Evolutionary conservation across 2,888 invertebrate genomes (phyloP).

Genomic region (Agonopterix subpropinquella): DNA sequence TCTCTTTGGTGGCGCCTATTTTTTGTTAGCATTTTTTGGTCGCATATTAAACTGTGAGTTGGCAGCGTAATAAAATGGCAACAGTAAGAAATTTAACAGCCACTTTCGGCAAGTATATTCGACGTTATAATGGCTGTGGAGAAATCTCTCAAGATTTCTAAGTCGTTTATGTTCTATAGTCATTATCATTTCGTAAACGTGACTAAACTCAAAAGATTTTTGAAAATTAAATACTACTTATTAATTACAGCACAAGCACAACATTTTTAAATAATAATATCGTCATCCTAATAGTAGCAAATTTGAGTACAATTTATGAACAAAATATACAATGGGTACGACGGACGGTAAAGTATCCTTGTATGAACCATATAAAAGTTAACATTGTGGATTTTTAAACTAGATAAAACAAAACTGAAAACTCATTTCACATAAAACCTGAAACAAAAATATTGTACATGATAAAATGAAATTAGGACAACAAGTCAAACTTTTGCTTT

Average conservation of each 20-base stretch:
- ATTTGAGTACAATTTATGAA: no score
- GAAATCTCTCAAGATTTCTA: constrained; percentile 13
- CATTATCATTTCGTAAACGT: no score
- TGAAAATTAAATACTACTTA: no score
- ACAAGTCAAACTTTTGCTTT: constrained; percentile 57
- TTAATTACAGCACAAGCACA: no score
- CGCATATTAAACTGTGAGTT: constrained; percentile 57
- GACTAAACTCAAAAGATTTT: no score
- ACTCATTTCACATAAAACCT: constrained; percentile 48
- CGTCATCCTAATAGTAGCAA: no score
- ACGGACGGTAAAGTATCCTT: no score
- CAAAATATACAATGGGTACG: no score
- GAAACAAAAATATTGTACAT: constrained; percentile 44
- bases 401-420: constrained; percentile 11
- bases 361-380: no score
- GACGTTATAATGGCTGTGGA: constrained; percentile 43
- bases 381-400: no score
- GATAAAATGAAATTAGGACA: constrained; percentile 60
- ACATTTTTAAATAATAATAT: no score
- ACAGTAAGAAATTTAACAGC: constrained; percentile 61
- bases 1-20: constrained; percentile 68
- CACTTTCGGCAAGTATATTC: constrained; percentile 50
- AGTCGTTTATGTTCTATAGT: neutral
- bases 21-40: constrained; percentile 65
- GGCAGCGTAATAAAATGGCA: constrained; percentile 68